phyloP scores from a whole-genome alignment of 1,140 invertebrate species.

The Achatina immaculata region DNA sequence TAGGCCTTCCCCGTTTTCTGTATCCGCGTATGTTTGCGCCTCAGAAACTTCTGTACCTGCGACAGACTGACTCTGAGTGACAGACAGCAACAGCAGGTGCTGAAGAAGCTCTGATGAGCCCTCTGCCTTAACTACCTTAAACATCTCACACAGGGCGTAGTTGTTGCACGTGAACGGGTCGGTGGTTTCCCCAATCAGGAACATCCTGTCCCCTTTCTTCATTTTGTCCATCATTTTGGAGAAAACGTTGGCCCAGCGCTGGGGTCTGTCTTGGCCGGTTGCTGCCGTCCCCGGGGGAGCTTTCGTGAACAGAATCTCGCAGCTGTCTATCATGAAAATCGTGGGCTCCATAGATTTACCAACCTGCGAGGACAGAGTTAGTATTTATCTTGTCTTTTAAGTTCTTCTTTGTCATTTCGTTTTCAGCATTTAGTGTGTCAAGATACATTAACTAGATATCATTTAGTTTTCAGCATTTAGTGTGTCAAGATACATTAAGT shows the following conservation, averaged over 20 bases:
- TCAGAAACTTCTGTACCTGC: too few species aligned
- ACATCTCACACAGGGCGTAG: not conserved
- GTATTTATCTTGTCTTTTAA: too few species aligned
- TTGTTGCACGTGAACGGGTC: slow-evolving; percentile 80
- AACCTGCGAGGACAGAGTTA: slow-evolving; percentile 53
- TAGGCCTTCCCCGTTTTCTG: too few species aligned
- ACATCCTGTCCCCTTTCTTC: slow-evolving; percentile 80
- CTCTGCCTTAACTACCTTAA: not conserved
- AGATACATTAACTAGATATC: too few species aligned
- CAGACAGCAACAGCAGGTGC: too few species aligned
- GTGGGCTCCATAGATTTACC: slow-evolving; percentile 78
- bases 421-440: too few species aligned
- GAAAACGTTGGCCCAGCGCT: slow-evolving; percentile 70
- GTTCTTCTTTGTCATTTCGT: too few species aligned
- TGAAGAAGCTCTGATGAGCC: too few species aligned
- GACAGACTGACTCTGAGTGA: too few species aligned
- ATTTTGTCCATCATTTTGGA: slow-evolving; percentile 89
- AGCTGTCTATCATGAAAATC: slow-evolving; percentile 90
- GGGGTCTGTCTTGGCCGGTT: slow-evolving; percentile 73
- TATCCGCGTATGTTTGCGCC: too few species aligned
- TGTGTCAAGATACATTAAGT: too few species aligned
- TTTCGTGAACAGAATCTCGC: slow-evolving; percentile 80
- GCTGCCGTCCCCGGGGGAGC: slow-evolving; percentile 81
- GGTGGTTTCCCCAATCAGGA: slow-evolving; percentile 86
- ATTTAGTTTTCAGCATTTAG: too few species aligned